Percentiles rank a stretch among this genome's conserved stretches.
phyloP scores from a whole-genome alignment of 2,113 vertebrate species.

The Pholis gunnellus region DNA sequence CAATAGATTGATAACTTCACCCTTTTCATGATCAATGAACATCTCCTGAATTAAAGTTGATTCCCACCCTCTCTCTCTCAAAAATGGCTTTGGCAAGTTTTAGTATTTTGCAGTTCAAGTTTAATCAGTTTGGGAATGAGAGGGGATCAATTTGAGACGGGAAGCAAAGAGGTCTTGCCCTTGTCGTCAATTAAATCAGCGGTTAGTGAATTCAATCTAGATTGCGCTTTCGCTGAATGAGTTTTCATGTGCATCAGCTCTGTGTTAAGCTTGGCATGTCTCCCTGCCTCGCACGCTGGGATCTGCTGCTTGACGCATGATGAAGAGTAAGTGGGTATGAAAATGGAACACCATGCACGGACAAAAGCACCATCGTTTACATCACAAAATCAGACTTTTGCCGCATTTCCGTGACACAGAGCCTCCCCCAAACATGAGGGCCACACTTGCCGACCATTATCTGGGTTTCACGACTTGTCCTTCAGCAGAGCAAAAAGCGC shows the following conservation, averaged over 20 bases:
- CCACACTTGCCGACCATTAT: constrained; percentile 41
- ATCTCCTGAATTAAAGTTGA: neutral
- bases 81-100: neutral
- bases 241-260: neutral
- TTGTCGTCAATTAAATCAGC: neutral
- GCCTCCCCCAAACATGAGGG: constrained; percentile 5
- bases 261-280: constrained; percentile 2
- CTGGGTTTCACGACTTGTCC: constrained; percentile 31
- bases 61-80: neutral
- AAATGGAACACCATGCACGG: neutral
- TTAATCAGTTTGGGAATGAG: neutral
- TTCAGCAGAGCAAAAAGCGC: constrained; percentile 21
- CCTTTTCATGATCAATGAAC: neutral
- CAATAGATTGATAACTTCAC: neutral
- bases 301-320: neutral
- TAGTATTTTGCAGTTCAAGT: neutral
- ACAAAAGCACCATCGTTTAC: constrained; percentile 12
- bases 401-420: neutral
- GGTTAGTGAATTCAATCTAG: neutral
- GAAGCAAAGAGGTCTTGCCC: neutral
- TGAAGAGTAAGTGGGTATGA: constrained; percentile 20
- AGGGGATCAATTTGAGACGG: neutral
- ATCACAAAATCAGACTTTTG: constrained; percentile 32
- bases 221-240: neutral
- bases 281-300: neutral